A percentile compares a stretch with the other conserved stretches of the same genome.
phyloP scores from a whole-genome alignment of 2,113 vertebrate species.

The Myanophis thanlyinensis region DNA sequence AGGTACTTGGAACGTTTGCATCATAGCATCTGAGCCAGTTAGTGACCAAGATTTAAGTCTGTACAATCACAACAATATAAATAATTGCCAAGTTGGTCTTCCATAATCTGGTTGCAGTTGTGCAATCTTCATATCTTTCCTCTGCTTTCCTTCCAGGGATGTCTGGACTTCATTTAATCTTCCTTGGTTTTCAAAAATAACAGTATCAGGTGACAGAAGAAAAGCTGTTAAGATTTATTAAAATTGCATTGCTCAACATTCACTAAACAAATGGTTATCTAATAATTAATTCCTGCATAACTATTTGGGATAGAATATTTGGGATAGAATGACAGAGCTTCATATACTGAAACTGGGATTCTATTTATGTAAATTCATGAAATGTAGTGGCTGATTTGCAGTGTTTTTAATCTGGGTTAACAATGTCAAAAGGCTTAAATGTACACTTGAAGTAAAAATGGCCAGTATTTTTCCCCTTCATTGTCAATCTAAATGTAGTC shows the following conservation, averaged over 20 bases:
- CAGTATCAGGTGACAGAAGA: background rate
- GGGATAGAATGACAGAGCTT: background rate
- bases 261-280: background rate
- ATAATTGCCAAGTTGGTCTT: background rate
- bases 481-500: background rate
- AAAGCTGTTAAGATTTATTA: background rate
- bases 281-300: rapidly evolving
- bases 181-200: conserved; percentile 5
- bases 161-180: background rate
- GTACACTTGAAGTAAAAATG: background rate
- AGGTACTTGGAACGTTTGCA: background rate
- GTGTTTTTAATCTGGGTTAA: background rate
- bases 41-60: background rate
- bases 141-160: background rate
- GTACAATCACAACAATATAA: background rate
- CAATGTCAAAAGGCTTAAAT: background rate
- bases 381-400: background rate
- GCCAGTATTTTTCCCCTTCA: background rate
- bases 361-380: background rate
- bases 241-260: background rate
- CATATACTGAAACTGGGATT: background rate
- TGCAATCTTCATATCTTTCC: background rate
- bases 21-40: background rate
- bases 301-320: background rate
- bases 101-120: background rate